These are phyloP conservation scores for Stylophora pistillata DNA, from an alignment of 64 coral and sea anemone species.

Conservation along the genomic window DNA sequence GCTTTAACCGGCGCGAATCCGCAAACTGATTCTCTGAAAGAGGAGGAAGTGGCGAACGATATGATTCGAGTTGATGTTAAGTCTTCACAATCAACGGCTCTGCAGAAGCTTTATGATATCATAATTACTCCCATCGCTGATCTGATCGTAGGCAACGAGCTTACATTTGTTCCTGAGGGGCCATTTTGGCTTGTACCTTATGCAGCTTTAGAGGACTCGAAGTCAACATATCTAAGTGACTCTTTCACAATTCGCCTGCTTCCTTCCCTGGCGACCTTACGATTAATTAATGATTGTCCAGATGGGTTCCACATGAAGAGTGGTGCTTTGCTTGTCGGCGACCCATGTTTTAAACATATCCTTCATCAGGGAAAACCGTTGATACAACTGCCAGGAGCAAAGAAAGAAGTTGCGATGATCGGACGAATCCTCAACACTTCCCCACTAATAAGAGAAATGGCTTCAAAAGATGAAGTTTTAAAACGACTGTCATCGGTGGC, in stretches of 20 bases:
- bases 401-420: neutral
- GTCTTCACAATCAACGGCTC: neutral
- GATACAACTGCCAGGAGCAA: neutral
- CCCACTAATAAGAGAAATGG: neutral
- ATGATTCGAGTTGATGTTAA: neutral
- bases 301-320: neutral
- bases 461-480: no score
- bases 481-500: no score
- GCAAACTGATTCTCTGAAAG: neutral
- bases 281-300: neutral
- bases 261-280: constrained; percentile 10
- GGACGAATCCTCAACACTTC: neutral
- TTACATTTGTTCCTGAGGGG: neutral
- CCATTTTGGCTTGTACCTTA: neutral
- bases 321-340: neutral
- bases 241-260: neutral
- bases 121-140: neutral
- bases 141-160: neutral
- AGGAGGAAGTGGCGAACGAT: neutral
- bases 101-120: neutral
- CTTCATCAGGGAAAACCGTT: neutral
- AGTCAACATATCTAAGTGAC: constrained; percentile 17
- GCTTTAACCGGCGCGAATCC: neutral
- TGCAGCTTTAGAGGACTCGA: neutral
- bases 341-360: constrained; percentile 10